These are phyloP conservation scores for Notechis scutatus DNA, from an alignment of 2,113 vertebrate species.

Conservation along the genomic window DNA sequence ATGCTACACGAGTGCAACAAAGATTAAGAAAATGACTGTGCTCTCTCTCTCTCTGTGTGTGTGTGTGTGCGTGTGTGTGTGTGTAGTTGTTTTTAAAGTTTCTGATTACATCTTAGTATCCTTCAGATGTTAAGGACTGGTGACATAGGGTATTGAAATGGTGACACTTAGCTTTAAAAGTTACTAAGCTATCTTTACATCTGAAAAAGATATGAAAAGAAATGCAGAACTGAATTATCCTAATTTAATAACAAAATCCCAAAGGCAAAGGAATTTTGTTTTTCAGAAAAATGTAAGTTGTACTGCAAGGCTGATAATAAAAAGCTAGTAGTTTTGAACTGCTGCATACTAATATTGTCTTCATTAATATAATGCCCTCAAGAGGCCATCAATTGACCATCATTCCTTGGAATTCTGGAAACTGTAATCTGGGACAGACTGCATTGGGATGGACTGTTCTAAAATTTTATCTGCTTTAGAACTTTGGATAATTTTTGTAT, in stretches of 20 bases:
- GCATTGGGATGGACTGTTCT: not conserved
- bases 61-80: not conserved
- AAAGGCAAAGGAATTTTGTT: not conserved
- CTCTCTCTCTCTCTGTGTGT: not conserved
- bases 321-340: not conserved
- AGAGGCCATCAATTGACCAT: not conserved
- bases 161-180: not conserved
- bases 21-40: not conserved
- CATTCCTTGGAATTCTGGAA: not conserved
- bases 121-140: not conserved
- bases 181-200: not conserved
- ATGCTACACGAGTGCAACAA: not conserved
- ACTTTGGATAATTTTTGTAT: not conserved
- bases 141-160: not conserved
- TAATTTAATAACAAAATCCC: not conserved
- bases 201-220: not conserved
- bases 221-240: not conserved
- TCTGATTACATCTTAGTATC: not conserved
- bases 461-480: not conserved
- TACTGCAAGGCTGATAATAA: not conserved
- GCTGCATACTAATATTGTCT: not conserved
- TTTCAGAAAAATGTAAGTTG: not conserved
- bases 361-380: not conserved
- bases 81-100: not conserved
- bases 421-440: not conserved